phyloP scores from a whole-genome alignment of 2,888 invertebrate genomes.

The Hecatera dysodea region DNA sequence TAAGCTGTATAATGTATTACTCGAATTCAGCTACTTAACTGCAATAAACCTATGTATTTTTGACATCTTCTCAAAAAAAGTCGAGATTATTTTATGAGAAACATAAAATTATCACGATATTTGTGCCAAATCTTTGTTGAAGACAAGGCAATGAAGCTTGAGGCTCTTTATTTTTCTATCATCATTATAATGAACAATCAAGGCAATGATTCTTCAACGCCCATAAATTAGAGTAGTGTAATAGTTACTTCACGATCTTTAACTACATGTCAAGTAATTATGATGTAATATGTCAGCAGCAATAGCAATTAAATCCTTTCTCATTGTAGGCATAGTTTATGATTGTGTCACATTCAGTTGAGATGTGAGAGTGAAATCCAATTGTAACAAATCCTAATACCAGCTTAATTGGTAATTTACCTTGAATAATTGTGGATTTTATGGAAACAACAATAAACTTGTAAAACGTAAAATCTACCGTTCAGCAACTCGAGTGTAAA shows the following conservation, averaged over 20 bases:
- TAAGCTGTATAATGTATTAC: neutral
- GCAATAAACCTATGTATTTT: conserved; percentile 6
- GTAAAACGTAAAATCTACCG: conserved; percentile 6
- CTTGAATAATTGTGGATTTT: conserved; percentile 37
- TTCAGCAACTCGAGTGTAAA: neutral
- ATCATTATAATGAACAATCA: conserved; percentile 30
- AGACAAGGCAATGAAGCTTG: neutral
- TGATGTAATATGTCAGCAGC: conserved; percentile 37
- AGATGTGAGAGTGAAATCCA: conserved; percentile 28
- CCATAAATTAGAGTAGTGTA: conserved; percentile 36
- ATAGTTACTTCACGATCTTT: conserved; percentile 29
- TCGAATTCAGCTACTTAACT: conserved; percentile 1
- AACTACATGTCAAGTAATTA: conserved; percentile 30
- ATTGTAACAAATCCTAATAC: conserved; percentile 45
- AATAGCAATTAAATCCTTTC: conserved; percentile 33
- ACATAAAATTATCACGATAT: neutral
- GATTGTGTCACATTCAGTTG: conserved; percentile 19
- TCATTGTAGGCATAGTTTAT: conserved; percentile 17
- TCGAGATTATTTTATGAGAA: conserved; percentile 15
- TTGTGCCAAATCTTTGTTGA: conserved; percentile 12
- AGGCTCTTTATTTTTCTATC: conserved; percentile 22
- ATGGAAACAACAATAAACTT: conserved; percentile 29
- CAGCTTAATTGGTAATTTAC: conserved; percentile 42
- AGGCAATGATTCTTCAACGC: conserved; percentile 15
- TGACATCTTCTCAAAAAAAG: conserved; percentile 9